Evolutionary conservation across 2,888 invertebrate species (phyloP).

Genomic region (Lithophane ornitopus): DNA sequence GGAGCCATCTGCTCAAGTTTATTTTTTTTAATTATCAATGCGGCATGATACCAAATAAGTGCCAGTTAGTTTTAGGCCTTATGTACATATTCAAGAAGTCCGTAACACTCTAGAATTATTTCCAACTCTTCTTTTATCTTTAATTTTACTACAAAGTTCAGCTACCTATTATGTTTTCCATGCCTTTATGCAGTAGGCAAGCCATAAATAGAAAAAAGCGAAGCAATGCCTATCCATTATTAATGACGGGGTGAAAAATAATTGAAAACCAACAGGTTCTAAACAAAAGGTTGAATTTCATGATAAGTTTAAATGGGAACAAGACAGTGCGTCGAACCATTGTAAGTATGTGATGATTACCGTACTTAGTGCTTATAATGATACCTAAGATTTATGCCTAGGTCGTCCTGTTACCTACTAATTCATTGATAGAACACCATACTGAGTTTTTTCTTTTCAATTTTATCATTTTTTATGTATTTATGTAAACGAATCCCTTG

Average conservation of each 20-base stretch:
- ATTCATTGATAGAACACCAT: conserved; percentile 8
- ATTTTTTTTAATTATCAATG: not conserved
- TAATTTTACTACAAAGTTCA: too few species aligned
- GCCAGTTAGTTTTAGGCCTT: too few species aligned
- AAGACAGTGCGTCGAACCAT: conserved; percentile 28
- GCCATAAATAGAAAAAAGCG: conserved; percentile 9
- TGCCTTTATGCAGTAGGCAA: too few species aligned
- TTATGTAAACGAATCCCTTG: conserved; percentile 6
- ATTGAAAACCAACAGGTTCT: not conserved
- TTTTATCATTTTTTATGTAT: conserved; percentile 20
- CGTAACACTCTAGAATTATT: too few species aligned
- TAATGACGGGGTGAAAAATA: not conserved
- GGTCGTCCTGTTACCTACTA: conserved; percentile 36
- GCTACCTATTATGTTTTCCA: too few species aligned
- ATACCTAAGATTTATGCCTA: conserved; percentile 41
- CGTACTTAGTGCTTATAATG: conserved; percentile 23
- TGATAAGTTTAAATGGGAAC: conserved; percentile 22
- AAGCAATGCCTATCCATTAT: conserved; percentile 20
- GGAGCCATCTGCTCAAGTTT: not conserved
- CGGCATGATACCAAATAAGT: too few species aligned
- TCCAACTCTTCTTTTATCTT: too few species aligned
- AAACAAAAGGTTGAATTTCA: conserved; percentile 8
- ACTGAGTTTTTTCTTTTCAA: conserved; percentile 4
- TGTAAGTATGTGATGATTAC: conserved; percentile 20
- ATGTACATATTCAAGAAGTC: too few species aligned